Conservation (phyloP, 2,888 invertebrate species). For the Stomorhina lunata region DNA sequence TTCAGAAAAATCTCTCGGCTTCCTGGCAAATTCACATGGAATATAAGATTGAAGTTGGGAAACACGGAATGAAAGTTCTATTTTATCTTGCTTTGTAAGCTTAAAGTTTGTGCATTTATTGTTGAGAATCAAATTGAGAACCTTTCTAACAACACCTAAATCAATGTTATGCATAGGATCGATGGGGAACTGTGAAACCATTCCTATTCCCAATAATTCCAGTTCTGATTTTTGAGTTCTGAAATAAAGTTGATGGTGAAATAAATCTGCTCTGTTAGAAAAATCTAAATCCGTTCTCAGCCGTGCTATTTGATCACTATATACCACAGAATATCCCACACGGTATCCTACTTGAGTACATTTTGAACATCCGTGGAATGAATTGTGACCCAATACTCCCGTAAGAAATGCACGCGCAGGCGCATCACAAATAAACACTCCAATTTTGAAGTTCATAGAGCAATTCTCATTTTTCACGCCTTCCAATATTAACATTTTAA, state of each 20-base stretch:
- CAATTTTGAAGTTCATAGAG: too few relatives aligned
- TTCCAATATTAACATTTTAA: too few relatives aligned
- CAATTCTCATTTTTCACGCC: too few relatives aligned
- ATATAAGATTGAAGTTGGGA: conserved; percentile 2
- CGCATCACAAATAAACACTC: too few relatives aligned
- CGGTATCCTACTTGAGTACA: neutral
- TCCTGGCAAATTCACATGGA: conserved; percentile 21
- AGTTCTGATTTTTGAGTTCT: conserved; percentile 7
- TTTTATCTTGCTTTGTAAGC: conserved; percentile 14
- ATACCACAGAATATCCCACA: conserved; percentile 1
- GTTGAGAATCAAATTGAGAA: conserved; percentile 23
- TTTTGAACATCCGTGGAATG: conserved; percentile 2
- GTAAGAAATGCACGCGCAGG: too few relatives aligned
- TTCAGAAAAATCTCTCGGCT: conserved; percentile 24
- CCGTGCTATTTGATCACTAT: conserved; percentile 5
- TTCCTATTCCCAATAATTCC: conserved; percentile 16
- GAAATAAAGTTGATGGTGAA: neutral
- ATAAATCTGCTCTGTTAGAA: conserved; percentile 1
- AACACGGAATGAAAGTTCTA: conserved; percentile 15
- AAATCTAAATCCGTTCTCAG: conserved; percentile 9
- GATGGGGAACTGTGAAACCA: conserved; percentile 20
- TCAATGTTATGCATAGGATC: conserved; percentile 18
- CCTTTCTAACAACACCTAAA: conserved; percentile 24
- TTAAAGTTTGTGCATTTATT: conserved; percentile 14
- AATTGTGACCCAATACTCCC: too few relatives aligned